Conservation (phyloP, 2,797 vertebrate genomes). For the Buceros bicornis region DNA sequence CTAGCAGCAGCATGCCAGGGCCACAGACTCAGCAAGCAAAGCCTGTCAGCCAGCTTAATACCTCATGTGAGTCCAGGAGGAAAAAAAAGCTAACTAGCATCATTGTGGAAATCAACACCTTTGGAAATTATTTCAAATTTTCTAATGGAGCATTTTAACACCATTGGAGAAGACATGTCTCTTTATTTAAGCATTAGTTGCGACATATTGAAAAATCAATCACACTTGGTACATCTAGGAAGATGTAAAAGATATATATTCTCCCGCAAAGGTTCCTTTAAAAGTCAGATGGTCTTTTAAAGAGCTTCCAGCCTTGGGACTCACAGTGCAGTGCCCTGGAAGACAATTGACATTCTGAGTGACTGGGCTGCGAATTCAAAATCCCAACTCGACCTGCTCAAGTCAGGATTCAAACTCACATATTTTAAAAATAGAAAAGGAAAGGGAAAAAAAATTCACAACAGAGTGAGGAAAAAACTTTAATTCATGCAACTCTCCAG, state of each 20-base stretch:
- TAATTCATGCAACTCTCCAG: not conserved
- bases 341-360: conserved; percentile 79
- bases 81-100: not conserved
- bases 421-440: conserved; percentile 36
- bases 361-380: conserved; percentile 75
- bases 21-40: not conserved
- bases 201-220: conserved; percentile 35
- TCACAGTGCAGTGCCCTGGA: conserved; percentile 70
- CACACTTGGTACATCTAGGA: conserved; percentile 1
- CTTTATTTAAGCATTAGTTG: conserved; percentile 28
- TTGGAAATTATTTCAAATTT: conserved; percentile 18
- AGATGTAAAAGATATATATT: not conserved
- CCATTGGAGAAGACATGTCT: not conserved
- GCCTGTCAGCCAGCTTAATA: not conserved
- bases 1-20: fast-evolving
- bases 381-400: conserved; percentile 66
- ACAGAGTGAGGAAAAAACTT: not conserved
- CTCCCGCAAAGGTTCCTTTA: conserved; percentile 60
- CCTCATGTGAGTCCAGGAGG: not conserved
- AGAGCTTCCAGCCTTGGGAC: conserved; percentile 69
- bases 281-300: conserved; percentile 71
- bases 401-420: conserved; percentile 50
- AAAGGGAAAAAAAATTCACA: not conserved
- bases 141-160: not conserved
- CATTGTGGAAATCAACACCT: not conserved